phyloP scores from a whole-genome alignment of 2,888 invertebrate species.

The Drosophila kambysellisi region DNA sequence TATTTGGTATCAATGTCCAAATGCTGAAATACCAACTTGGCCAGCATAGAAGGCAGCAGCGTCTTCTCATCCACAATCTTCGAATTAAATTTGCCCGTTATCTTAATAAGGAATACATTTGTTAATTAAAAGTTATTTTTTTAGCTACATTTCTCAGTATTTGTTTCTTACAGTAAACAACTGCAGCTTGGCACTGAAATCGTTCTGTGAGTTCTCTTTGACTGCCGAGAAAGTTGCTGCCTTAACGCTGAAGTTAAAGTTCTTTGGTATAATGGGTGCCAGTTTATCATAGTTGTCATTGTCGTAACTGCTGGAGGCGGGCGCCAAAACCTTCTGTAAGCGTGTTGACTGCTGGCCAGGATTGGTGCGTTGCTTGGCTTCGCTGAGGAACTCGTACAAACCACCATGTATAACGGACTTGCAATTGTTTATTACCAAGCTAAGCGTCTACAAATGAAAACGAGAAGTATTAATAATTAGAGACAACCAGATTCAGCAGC shows the following conservation, averaged over 20 bases:
- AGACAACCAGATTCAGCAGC: neutral
- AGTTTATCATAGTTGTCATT: constrained; percentile 88
- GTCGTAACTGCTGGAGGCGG: constrained; percentile 63
- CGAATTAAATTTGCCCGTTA: constrained; percentile 87
- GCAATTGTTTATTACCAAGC: constrained; percentile 85
- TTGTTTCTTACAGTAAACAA: constrained; percentile 87
- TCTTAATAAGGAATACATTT: constrained; percentile 81
- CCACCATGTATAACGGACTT: constrained; percentile 86
- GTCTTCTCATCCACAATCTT: constrained; percentile 83
- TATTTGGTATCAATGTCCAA: constrained; percentile 87
- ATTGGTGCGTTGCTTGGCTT: constrained; percentile 83
- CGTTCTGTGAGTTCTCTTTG: constrained; percentile 89
- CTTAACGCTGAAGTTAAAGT: constrained; percentile 90
- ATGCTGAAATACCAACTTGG: constrained; percentile 88
- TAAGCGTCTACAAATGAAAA: constrained; percentile 80
- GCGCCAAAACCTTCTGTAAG: constrained; percentile 26
- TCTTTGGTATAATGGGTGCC: constrained; percentile 93
- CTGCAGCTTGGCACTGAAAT: constrained; percentile 89
- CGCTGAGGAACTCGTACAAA: constrained; percentile 85
- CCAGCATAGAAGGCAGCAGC: constrained; percentile 87
- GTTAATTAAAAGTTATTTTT: neutral
- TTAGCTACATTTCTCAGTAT: too few relatives aligned
- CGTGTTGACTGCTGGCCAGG: constrained; percentile 48
- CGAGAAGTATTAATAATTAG: neutral
- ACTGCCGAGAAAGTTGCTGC: constrained; percentile 89